Conservation (phyloP, 30 jellyfish, hydroid and myxozoan species). For the Sanderia malayensis region DNA sequence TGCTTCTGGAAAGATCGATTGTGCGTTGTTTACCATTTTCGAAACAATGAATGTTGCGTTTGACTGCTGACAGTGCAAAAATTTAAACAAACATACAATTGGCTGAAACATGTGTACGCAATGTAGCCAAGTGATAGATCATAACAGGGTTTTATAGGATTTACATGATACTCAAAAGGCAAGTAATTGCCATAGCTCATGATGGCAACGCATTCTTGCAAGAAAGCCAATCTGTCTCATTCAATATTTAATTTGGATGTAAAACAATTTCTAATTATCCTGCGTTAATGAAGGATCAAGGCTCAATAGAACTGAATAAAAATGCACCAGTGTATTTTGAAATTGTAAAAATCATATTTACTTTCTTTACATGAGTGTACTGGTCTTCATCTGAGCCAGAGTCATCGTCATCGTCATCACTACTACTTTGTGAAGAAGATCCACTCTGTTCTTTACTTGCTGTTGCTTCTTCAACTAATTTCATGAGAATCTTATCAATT, state of each 20-base stretch:
- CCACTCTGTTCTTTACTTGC: slow-evolving; percentile 27
- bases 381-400: slow-evolving; percentile 27
- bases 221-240: neutral
- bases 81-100: too few species aligned
- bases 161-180: too few species aligned
- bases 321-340: neutral
- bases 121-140: too few species aligned
- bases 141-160: too few species aligned
- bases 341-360: neutral
- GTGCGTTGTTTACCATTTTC: too few species aligned
- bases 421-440: neutral
- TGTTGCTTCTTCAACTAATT: slow-evolving; percentile 36
- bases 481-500: slow-evolving; percentile 59
- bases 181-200: too few species aligned
- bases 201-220: neutral
- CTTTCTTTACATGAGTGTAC: too few species aligned
- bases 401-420: neutral
- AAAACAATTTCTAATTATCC: neutral
- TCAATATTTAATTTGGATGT: neutral
- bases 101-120: too few species aligned
- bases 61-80: too few species aligned
- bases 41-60: too few species aligned
- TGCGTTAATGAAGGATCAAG: neutral
- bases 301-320: neutral
- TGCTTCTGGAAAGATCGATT: too few species aligned